These are phyloP conservation scores for Isurus oxyrinchus DNA, from an alignment of 2,113 vertebrate genomes.

Conservation along the genomic window DNA sequence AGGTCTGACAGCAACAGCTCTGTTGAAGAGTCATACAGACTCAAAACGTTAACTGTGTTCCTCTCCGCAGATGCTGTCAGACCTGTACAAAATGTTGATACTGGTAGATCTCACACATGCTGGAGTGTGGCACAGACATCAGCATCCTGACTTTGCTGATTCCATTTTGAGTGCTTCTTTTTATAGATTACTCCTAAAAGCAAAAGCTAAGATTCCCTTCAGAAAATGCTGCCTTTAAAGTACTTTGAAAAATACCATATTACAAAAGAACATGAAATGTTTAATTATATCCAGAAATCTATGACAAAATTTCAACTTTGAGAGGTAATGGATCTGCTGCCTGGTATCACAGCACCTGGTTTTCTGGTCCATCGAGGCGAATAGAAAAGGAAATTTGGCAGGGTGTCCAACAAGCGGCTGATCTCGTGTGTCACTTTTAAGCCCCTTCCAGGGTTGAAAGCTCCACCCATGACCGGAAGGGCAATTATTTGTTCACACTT, in stretches of 20 bases:
- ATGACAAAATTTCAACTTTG: background rate
- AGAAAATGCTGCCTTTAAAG: background rate
- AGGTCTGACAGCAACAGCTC: too few relatives aligned
- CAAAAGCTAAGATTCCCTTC: background rate
- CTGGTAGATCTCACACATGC: background rate
- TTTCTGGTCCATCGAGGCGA: background rate
- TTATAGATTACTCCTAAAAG: background rate
- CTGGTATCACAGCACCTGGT: too few relatives aligned
- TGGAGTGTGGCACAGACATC: background rate
- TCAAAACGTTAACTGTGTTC: too few relatives aligned
- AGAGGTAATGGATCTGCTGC: background rate
- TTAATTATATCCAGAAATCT: background rate
- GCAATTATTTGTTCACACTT: background rate
- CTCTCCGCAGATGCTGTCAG: too few relatives aligned
- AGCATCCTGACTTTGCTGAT: too few relatives aligned
- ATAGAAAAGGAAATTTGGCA: background rate
- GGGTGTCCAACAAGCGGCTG: background rate
- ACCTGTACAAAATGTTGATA: background rate
- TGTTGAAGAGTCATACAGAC: too few relatives aligned
- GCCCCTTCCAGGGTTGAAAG: background rate
- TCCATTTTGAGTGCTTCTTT: background rate
- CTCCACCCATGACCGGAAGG: background rate
- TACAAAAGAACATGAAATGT: background rate
- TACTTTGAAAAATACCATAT: background rate
- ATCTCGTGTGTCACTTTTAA: background rate